Base-by-base conservation (phyloP, 2,888 invertebrate genomes). In the Caenorhabditis zanzibari region DNA sequence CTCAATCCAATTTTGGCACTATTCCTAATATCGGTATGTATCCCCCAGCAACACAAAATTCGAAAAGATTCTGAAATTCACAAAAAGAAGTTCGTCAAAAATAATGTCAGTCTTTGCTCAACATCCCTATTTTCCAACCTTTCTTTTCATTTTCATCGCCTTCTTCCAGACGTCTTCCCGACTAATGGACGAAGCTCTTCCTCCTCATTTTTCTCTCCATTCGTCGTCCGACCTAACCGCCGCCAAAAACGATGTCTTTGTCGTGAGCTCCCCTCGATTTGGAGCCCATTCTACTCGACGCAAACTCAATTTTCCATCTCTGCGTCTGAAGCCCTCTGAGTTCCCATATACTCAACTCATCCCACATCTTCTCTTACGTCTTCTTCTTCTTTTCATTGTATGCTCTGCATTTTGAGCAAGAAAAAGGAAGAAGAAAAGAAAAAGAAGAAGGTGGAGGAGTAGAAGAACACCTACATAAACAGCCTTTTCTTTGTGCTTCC, bases 271-370 rank as follows among this genome's bases (percentile, higher is more conserved):
- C 71, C 71, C 64, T 71, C 79, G 79, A 79, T 71, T 79, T 79
- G 79, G 79, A 64, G 79, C 79, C 79, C 79, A 79, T 79, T 79
- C 79, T 79, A 63, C 79, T 79, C 79, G 56, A 77, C 61, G 63
- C 63, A 79, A 79, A 79, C 79, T 79, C 79, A 79, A 79, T 79
- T 79, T 79, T 71, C 76, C 32, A 49, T 49, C 76, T 68, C 76
- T 76, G 76, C 68, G 74, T 74, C 74, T 74, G 54, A 41, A 22
- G 35, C 68, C 44, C 63, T 63, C 47, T 44, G 63, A 63, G 28
- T 63, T 44, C 47, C 44, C 47, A 52, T 22, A 52, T 47, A 56
- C 68, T 75, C 75, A 68, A 59, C 68, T 66, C 76, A 64, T 64
- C 74, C 64, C 64, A 74, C 63, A 26, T 64, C 68, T 59, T 54